Evolutionary conservation across 2,797 vertebrate genomes (phyloP).

Genomic region (Stomatorhinus walkeri): DNA sequence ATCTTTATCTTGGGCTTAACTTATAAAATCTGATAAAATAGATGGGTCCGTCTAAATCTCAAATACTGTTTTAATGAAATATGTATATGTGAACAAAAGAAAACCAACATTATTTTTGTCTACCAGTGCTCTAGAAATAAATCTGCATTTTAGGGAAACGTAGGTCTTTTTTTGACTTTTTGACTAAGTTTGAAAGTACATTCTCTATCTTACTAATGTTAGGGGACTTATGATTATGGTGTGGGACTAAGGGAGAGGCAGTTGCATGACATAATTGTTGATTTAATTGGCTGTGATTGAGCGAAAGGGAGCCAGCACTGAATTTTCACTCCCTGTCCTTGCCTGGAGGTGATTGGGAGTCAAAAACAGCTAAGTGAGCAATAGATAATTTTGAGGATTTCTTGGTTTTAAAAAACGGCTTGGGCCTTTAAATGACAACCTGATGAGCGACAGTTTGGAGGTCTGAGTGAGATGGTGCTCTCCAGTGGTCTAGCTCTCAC

Average conservation of each 20-base stretch:
- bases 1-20: neutral
- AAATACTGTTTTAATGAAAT: neutral
- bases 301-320: neutral
- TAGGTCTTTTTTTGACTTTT: neutral
- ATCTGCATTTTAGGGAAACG: neutral
- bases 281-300: conserved; percentile 10
- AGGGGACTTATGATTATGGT: conserved; percentile 4
- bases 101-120: neutral
- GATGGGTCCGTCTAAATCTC: neutral
- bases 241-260: neutral
- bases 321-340: neutral
- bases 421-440: neutral
- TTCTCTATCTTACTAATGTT: conserved; percentile 4
- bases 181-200: neutral
- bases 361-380: neutral
- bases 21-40: neutral
- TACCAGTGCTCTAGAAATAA: conserved; percentile 11
- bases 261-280: conserved; percentile 11
- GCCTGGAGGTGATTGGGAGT: neutral
- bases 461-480: neutral
- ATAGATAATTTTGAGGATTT: neutral
- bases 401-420: neutral
- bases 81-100: neutral
- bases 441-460: neutral
- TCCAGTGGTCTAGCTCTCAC: neutral